Percentiles rank a stretch among this genome's conserved stretches.
Conservation (phyloP, 2,113 vertebrate genomes). For the Cyprinodon brontotheroides region DNA sequence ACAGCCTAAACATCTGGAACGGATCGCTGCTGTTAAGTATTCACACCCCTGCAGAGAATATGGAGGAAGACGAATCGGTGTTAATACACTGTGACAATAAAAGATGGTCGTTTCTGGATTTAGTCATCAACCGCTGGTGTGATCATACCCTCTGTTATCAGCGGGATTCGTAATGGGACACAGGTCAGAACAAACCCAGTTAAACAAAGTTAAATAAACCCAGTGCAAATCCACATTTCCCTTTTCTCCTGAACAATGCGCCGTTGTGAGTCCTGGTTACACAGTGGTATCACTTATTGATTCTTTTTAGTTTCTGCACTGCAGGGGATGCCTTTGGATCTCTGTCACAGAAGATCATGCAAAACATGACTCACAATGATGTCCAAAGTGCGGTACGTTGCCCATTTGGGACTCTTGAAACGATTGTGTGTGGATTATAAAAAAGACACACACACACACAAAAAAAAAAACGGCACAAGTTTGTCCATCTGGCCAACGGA, state of each 20-base stretch:
- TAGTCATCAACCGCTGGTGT: conserved; percentile 47
- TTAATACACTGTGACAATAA: not conserved
- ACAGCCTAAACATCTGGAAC: conserved; percentile 66
- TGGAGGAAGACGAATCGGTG: not conserved
- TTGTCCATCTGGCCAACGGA: no score
- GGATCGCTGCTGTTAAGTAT: conserved; percentile 1
- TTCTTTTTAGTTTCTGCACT: not conserved
- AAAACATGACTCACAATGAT: no score
- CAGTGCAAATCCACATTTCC: not conserved
- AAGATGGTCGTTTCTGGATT: not conserved
- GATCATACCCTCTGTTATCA: conserved; percentile 18
- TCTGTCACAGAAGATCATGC: not conserved
- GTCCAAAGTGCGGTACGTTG: no score
- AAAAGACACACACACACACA: no score
- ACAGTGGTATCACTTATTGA: not conserved
- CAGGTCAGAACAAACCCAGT: no score
- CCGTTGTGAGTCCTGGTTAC: not conserved
- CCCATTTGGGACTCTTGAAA: no score
- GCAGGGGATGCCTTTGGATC: not conserved
- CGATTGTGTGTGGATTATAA: no score
- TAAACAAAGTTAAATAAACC: not conserved
- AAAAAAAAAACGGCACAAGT: no score
- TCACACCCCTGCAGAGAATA: not conserved
- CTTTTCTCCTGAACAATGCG: not conserved
- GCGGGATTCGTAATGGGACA: conserved; percentile 15